A percentile compares a stretch with the other conserved stretches of the same genome.
Evolutionary conservation across 2,888 invertebrate species (phyloP).

Genomic region (Hemicrepidius hirtus): DNA sequence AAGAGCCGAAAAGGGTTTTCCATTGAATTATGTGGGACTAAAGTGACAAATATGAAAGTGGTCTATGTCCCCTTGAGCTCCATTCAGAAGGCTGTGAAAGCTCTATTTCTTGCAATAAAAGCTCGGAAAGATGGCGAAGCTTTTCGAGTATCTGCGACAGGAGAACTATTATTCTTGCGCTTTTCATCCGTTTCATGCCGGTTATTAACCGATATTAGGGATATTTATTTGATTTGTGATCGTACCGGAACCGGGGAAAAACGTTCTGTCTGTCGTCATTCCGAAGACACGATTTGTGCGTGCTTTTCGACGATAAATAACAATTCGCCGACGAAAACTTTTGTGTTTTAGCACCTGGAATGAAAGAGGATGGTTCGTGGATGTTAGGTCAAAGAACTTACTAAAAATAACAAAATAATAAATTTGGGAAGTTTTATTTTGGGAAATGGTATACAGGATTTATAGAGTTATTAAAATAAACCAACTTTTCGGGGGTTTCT

Average conservation of each 20-base stretch:
- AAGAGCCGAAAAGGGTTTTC: neutral
- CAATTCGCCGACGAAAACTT: conserved; percentile 22
- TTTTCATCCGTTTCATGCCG: conserved; percentile 12
- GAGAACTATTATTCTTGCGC: conserved; percentile 18
- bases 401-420: conserved; percentile 18
- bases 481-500: too few species aligned
- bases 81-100: conserved; percentile 18
- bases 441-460: too few species aligned
- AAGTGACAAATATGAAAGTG: conserved; percentile 27
- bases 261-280: conserved; percentile 10
- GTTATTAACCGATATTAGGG: conserved; percentile 25
- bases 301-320: conserved; percentile 17
- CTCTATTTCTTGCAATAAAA: conserved; percentile 21
- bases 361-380: neutral
- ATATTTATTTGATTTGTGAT: conserved; percentile 28
- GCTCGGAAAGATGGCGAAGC: conserved; percentile 17
- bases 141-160: conserved; percentile 15
- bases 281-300: conserved; percentile 17
- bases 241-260: neutral
- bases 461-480: too few species aligned
- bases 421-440: neutral
- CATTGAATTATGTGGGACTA: conserved; percentile 20
- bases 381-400: conserved; percentile 22
- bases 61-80: conserved; percentile 11
- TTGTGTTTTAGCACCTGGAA: conserved; percentile 19